A percentile compares a stretch with the other conserved stretches of the same genome.
Conservation (phyloP, 2,888 invertebrate genomes). For the Coleophora deauratella region DNA sequence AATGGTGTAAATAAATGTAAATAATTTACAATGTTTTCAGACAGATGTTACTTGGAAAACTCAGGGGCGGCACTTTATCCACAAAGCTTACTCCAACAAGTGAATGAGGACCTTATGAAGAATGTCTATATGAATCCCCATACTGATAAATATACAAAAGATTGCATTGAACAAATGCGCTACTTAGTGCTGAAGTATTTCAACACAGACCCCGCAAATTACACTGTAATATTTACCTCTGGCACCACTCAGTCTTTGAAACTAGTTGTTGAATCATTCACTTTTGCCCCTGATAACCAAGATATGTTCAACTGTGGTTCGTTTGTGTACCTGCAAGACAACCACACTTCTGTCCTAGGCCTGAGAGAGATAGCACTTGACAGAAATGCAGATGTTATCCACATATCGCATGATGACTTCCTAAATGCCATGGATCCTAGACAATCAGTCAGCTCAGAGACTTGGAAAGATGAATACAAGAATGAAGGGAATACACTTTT, state of each 20-base stretch:
- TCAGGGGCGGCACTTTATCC: slow-evolving; percentile 90
- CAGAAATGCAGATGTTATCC: slow-evolving; percentile 69
- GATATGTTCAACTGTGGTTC: slow-evolving; percentile 60
- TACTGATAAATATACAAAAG: slow-evolving; percentile 86
- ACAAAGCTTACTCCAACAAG: slow-evolving; percentile 79
- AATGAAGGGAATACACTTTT: slow-evolving; percentile 74
- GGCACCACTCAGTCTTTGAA: slow-evolving; percentile 93
- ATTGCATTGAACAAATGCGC: slow-evolving; percentile 88
- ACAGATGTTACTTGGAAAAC: slow-evolving; percentile 89
- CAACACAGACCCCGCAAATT: slow-evolving; percentile 84
- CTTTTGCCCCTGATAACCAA: slow-evolving; percentile 56
- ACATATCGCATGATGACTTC: slow-evolving; percentile 75
- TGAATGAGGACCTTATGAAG: slow-evolving; percentile 77
- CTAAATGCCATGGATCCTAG: slow-evolving; percentile 39
- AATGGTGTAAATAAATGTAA: too few relatives aligned
- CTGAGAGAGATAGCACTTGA: slow-evolving; percentile 83
- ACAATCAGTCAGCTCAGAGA: not conserved
- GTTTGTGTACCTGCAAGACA: slow-evolving; percentile 89
- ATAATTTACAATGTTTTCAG: slow-evolving; percentile 52
- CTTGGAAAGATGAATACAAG: slow-evolving; percentile 25
- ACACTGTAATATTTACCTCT: slow-evolving; percentile 93
- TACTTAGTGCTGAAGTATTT: slow-evolving; percentile 89
- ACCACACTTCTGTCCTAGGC: slow-evolving; percentile 96
- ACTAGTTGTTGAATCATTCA: slow-evolving; percentile 86
- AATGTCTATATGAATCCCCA: slow-evolving; percentile 95